These are phyloP conservation scores for Dolichoris vasculosae DNA, from an alignment of 1,140 invertebrate species.

Conservation along the genomic window DNA sequence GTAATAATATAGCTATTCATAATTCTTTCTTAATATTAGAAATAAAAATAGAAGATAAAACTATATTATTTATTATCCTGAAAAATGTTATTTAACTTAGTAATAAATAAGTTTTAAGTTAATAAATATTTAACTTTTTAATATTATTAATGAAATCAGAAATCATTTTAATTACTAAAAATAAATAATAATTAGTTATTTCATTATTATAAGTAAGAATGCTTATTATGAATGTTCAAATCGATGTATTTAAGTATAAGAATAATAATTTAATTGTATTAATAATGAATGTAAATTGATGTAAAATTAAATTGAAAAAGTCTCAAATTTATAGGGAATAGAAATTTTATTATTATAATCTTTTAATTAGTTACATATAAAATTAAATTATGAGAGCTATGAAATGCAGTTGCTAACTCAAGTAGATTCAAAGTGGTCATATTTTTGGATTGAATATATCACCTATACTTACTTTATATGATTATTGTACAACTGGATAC, in stretches of 20 bases:
- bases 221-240: too few relatives aligned
- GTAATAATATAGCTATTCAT: too few relatives aligned
- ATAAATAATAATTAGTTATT: too few relatives aligned
- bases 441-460: neutral
- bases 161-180: too few relatives aligned
- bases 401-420: neutral
- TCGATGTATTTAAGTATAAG: neutral
- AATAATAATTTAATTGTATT: neutral
- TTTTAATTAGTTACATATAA: neutral
- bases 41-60: too few relatives aligned
- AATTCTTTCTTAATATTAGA: too few relatives aligned
- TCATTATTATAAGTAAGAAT: too few relatives aligned
- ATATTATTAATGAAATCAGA: too few relatives aligned
- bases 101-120: too few relatives aligned
- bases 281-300: constrained; percentile 5
- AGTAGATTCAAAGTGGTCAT: neutral
- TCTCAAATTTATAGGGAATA: neutral
- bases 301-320: neutral
- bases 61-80: too few relatives aligned
- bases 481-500: neutral
- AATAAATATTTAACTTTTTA: too few relatives aligned
- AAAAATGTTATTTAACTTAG: too few relatives aligned
- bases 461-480: neutral
- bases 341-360: neutral
- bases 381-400: constrained; percentile 4